Percentiles rank a stretch among this genome's conserved stretches.
phyloP scores from a whole-genome alignment of 2,113 vertebrate genomes.

The Menura novaehollandiae region DNA sequence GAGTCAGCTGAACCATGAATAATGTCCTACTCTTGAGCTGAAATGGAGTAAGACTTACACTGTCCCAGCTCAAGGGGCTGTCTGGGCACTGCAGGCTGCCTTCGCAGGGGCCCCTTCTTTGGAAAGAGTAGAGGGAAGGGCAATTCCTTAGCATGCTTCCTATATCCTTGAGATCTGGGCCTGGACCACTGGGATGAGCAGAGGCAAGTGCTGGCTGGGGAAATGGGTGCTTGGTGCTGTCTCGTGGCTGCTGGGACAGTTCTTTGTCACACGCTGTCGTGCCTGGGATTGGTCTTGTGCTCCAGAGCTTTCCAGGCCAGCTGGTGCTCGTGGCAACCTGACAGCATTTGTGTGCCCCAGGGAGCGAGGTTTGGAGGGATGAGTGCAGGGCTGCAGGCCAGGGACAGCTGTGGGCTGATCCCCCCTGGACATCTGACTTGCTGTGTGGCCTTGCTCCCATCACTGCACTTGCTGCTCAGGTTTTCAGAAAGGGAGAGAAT shows the following conservation, averaged over 20 bases:
- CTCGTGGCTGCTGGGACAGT: not conserved
- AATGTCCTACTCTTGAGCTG: not conserved
- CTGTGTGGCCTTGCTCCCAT: not conserved
- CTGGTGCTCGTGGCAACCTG: not conserved
- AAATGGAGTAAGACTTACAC: not conserved
- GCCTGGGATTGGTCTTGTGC: not conserved
- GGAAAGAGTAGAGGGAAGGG: not conserved
- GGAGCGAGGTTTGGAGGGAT: not conserved
- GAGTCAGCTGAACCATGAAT: not conserved
- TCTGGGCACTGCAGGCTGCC: not conserved
- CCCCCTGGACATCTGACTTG: not conserved
- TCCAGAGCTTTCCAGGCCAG: not conserved
- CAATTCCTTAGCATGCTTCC: not conserved
- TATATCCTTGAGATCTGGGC: not conserved
- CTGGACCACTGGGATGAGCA: not conserved
- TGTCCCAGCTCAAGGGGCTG: not conserved
- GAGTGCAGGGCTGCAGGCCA: not conserved
- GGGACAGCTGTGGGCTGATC: slow-evolving; percentile 8
- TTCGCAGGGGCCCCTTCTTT: not conserved
- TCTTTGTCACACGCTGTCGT: not conserved
- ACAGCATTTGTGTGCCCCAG: not conserved
- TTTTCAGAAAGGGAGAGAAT: not conserved
- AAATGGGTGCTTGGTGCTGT: not conserved
- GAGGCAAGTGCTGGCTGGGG: not conserved
- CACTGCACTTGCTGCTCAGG: not conserved